Conservation (phyloP, 1,140 invertebrate genomes). For the Drosophila ficusphila region DNA sequence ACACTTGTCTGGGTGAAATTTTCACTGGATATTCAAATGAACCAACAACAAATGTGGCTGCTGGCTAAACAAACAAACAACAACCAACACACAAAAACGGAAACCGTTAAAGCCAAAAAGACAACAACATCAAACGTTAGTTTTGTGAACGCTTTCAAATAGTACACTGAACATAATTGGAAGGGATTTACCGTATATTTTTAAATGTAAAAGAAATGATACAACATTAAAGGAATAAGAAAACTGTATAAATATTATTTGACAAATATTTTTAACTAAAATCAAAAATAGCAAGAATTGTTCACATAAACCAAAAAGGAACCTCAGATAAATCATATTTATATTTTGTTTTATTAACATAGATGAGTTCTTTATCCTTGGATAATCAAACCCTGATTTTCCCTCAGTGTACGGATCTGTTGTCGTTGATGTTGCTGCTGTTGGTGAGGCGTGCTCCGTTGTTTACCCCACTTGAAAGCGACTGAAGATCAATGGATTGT, state of each 20-base stretch:
- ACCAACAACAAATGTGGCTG: conserved; percentile 44
- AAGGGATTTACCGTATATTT: no score
- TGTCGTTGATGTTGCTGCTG: conserved; percentile 44
- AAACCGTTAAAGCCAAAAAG: conserved; percentile 78
- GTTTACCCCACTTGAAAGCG: conserved; percentile 67
- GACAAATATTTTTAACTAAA: no score
- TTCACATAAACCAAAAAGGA: no score
- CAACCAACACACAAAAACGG: conserved; percentile 69
- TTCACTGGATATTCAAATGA: conserved; percentile 81
- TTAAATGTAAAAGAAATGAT: no score
- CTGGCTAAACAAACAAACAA: conserved; percentile 65
- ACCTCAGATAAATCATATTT: no score
- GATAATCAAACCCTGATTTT: no score
- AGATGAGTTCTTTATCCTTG: no score
- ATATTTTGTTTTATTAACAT: no score
- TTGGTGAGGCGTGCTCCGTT: conserved; percentile 74
- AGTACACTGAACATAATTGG: conserved; percentile 26
- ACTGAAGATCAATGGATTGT: conserved; percentile 75
- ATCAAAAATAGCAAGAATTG: no score
- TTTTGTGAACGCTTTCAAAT: conserved; percentile 76
- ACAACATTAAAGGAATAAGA: no score
- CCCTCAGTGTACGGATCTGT: conserved; percentile 10
- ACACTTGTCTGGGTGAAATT: conserved; percentile 82
- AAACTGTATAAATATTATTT: no score
- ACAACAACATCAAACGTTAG: conserved; percentile 55